Evolutionary conservation across 2,797 vertebrate genomes (phyloP).

Genomic region (Selene dorsalis): DNA sequence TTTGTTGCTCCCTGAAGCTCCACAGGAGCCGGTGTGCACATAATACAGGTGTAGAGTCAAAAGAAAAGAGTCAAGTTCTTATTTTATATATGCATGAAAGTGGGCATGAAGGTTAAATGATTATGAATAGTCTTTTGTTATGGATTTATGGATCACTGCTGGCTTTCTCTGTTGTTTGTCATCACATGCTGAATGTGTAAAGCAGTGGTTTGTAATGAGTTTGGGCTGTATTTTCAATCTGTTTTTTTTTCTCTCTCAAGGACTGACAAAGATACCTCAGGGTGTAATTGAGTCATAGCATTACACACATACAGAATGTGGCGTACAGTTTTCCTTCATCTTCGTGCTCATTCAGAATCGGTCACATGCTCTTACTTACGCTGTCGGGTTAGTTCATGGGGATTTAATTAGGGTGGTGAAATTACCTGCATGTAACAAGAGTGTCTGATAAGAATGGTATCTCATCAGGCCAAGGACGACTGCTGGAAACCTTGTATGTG

Average conservation of each 20-base stretch:
- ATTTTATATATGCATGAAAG: slow-evolving; percentile 63
- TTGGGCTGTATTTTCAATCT: slow-evolving; percentile 5
- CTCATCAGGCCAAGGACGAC: neutral
- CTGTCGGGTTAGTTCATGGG: neutral
- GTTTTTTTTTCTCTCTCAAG: neutral
- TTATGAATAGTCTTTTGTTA: slow-evolving; percentile 67
- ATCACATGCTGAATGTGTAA: slow-evolving; percentile 43
- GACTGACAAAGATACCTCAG: slow-evolving; percentile 35
- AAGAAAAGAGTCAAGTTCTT: slow-evolving; percentile 63
- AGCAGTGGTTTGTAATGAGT: slow-evolving; percentile 37
- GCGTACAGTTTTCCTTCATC: neutral
- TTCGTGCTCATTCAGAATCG: slow-evolving; percentile 6
- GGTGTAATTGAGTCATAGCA: slow-evolving; percentile 38
- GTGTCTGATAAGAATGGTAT: neutral
- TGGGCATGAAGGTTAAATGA: slow-evolving; percentile 77
- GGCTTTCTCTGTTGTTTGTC: slow-evolving; percentile 59
- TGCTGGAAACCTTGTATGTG: neutral
- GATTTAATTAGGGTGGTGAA: slow-evolving; percentile 18
- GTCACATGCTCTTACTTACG: neutral
- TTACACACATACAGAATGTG: slow-evolving; percentile 8
- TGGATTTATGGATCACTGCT: slow-evolving; percentile 61
- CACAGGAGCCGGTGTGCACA: slow-evolving; percentile 61
- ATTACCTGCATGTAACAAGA: slow-evolving; percentile 13
- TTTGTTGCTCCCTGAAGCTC: slow-evolving; percentile 82
- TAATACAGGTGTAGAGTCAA: slow-evolving; percentile 76